Evolutionary conservation across 2,113 vertebrate genomes (phyloP).

Genomic region (Hippocampus comes): DNA sequence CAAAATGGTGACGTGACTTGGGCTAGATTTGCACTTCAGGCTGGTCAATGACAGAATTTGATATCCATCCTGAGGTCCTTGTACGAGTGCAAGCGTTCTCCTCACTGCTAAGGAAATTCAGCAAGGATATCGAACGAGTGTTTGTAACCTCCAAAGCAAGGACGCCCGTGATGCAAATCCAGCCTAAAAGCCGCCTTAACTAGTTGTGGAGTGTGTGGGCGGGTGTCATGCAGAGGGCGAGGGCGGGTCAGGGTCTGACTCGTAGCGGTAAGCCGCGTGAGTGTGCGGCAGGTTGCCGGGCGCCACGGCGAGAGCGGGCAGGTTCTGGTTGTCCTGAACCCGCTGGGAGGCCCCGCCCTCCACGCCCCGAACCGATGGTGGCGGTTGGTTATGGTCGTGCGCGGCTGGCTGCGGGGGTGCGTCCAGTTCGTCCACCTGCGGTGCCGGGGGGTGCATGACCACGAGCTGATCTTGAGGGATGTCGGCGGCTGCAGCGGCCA

Average conservation of each 20-base stretch:
- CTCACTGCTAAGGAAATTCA: background rate
- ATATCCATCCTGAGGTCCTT: no score
- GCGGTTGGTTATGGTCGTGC: constrained; percentile 14
- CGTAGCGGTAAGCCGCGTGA: constrained; percentile 64
- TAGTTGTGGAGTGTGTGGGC: background rate
- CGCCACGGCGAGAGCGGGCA: constrained; percentile 9
- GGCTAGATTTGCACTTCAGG: background rate
- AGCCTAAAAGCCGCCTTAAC: background rate
- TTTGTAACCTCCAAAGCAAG: background rate
- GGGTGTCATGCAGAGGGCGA: constrained; percentile 77
- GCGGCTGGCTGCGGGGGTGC: constrained; percentile 66
- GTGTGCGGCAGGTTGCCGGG: constrained; percentile 40
- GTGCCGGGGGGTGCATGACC: constrained; percentile 85
- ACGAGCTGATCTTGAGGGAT: constrained; percentile 97
- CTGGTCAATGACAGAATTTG: no score
- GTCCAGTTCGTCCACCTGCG: constrained; percentile 94
- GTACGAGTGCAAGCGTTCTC: no score
- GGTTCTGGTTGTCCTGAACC: constrained; percentile 27
- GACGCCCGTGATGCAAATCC: background rate
- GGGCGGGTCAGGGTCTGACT: constrained; percentile 80
- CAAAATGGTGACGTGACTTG: background rate
- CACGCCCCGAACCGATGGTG: background rate
- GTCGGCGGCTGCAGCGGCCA: constrained; percentile 89
- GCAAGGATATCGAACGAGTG: background rate
- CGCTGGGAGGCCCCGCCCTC: constrained; percentile 36